Base-by-base conservation (phyloP, 2,113 vertebrate species). In the Thunnus maccoyii region DNA sequence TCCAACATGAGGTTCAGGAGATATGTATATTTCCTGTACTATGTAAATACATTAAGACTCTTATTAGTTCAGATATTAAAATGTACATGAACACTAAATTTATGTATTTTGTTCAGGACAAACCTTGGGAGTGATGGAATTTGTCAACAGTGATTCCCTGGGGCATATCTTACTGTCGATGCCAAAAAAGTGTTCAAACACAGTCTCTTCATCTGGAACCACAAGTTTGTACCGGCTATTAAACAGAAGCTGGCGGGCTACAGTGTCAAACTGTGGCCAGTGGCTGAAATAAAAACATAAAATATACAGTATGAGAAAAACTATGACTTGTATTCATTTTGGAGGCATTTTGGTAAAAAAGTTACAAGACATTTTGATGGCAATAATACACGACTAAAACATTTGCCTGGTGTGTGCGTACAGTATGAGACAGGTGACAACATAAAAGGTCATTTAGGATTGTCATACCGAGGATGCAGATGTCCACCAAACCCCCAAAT, bases 401-500 rank as follows among this genome's bases (percentile, higher is more conserved):
- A 54, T 79, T 54, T 70, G 15, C 2, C 15, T 22, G 12, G 8
- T 65, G 27, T 18, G 4, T 30, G 27, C 27, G 4, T 30, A 46
- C 5, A 69, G 6, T 50, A 46, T 15, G 12, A 61, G 11, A 15
- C 17, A 27, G 4, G 16, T 41, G 5, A 70, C 3, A 16, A 74
- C 4, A 81, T 50, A 41, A 55, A 69, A 13, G 2, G 20, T 64
- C 2, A 1, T 58, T 25, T 2, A 56, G 63, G n/a, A 51, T n/a
- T 11, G 2, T 78, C 70, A 78, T 93, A 97, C 97, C 94, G 93
- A 73, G 95, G 91, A 36, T 96, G 94, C 11, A 97, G 93, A 54
- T 95, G 94, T 66, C 94, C 95, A 86, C 96, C 94, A 88, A 97
- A 97, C 32, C 96, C 95, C 97, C 97, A 97, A 69, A 96, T 88